Evolutionary conservation across 2,888 invertebrate species (phyloP).

Genomic region (Lutraria lutraria): DNA sequence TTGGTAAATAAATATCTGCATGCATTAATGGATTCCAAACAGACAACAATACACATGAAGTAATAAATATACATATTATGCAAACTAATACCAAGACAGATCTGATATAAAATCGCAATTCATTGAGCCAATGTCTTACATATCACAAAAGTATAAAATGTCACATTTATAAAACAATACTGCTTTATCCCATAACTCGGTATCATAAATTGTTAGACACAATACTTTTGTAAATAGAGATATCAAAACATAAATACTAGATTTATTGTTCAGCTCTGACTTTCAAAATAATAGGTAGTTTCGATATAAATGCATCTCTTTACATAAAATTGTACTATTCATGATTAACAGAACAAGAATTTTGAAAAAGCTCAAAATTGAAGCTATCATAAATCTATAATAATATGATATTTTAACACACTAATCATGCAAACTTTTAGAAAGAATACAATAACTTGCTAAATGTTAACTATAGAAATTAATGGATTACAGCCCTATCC

Average conservation of each 20-base stretch:
- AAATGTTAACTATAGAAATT: not conserved
- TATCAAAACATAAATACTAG: not conserved
- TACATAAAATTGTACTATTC: too few species aligned
- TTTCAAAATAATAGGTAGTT: not conserved
- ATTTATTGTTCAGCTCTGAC: not conserved
- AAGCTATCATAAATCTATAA: too few species aligned
- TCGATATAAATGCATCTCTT: not conserved
- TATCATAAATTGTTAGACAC: not conserved
- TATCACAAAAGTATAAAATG: too few species aligned
- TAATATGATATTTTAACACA: not conserved
- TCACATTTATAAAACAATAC: not conserved
- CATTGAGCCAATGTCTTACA: too few species aligned
- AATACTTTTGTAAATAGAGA: not conserved
- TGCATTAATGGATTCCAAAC: not conserved
- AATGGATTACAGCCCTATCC: not conserved
- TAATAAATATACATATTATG: not conserved
- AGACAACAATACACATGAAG: slow-evolving; percentile 10
- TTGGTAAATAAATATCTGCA: not conserved
- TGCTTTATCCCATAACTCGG: not conserved
- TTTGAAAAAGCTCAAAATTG: not conserved
- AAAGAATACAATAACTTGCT: not conserved
- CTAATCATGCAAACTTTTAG: slow-evolving; percentile 8
- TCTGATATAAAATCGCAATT: too few species aligned
- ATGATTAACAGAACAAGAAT: not conserved
- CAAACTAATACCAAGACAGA: not conserved